Base-by-base conservation (phyloP, 2,888 invertebrate genomes). In the Eupeodes luniger region DNA sequence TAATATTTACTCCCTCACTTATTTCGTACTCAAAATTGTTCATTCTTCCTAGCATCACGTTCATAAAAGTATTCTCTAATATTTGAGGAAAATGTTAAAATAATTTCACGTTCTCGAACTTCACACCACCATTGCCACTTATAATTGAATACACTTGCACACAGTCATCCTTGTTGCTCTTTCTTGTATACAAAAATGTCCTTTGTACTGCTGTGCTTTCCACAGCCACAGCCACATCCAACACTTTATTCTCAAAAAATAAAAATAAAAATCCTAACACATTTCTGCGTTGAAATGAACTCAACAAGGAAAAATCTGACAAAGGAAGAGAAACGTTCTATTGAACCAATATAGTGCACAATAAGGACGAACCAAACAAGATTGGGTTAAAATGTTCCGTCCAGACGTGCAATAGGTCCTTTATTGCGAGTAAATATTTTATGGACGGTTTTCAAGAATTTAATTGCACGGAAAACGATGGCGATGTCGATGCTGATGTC, bases 361-460 rank as follows among this genome's bases (percentile, higher is more conserved):
- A 59, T n/a, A 44, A 86, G 67, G 62, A 64, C 88, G 84, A 62
- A 70, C 88, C 88, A 62, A 70, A 88, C 85, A 88, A 85, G 76
- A 74, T 81, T 53, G 62, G 75, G 77, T 70, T 80, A 61, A 85
- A 88, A 88, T 88, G 88, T 85, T 85, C 81, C 57, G 70, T 81
- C 88, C 88, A 88, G 84, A 85, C 88, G 85, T 84, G 85, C 88
- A 88, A 85, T 85, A 70, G 85, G 85, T 88, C 85, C 85, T 81
- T 85, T 88, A 88, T 81, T 78, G 85, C 59, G 81, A 85, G 78
- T 78, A 78, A 85, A 88, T 77, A 81, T 81, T 85, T 88, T 88
- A 88, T 88, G 74, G 88, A 85, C 69, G 81, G 36, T 85, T 85
- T 88, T 88, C 85, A 81, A 88, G 88, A 81, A 85, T 78, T 88